Evolutionary conservation across 1,140 invertebrate genomes (phyloP), one percentile per base, ranked within the genome.

Genomic region (Drosophila navojoa): DNA sequence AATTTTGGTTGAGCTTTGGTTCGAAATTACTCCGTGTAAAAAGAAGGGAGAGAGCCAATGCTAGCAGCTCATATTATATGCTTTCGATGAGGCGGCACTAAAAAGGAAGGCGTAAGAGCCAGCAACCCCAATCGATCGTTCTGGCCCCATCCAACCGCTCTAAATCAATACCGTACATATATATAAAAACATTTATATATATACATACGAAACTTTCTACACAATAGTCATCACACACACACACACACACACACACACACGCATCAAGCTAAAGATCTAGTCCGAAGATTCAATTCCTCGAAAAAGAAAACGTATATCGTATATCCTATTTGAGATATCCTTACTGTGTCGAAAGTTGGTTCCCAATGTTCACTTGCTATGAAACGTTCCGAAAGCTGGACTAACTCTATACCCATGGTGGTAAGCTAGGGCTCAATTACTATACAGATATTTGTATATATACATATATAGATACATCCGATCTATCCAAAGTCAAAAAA

Each of bases 21-120:
- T 78, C 58, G 45, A 76, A 76, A 78, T 71, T 64, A 55, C 35
- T 79, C 19, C 76, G 61, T 52, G 57, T 63, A 53, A 71, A 58
- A 57, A 75, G 67, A 63, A 70, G 49, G 32, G 60, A 71, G 27
- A 15, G 53, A 22, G 44, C 66, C 60, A 44, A 71, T 72, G 64
- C 45, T 57, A 74, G 55, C 60, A 61, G 27, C 68, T 73, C 22
- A 32, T 5, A 38, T 38, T 38, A 6, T 38, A 38, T n/a, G 35
- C 42, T 59, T 16, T 27, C 59, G 19, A 63, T 67, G 64, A 63
- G 58, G 68, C 54, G 62, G 25, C 57, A 64, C 47, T 67, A 47
- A 35, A 19, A 32, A 59, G n/a, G 29, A 40, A 40, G 63, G 70
- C 49, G 32, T 27, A 32, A 54, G 70, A 72, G 63, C 70, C 63